Evolutionary conservation across 2,797 vertebrate species (phyloP).

Genomic region (Luscinia luscinia): DNA sequence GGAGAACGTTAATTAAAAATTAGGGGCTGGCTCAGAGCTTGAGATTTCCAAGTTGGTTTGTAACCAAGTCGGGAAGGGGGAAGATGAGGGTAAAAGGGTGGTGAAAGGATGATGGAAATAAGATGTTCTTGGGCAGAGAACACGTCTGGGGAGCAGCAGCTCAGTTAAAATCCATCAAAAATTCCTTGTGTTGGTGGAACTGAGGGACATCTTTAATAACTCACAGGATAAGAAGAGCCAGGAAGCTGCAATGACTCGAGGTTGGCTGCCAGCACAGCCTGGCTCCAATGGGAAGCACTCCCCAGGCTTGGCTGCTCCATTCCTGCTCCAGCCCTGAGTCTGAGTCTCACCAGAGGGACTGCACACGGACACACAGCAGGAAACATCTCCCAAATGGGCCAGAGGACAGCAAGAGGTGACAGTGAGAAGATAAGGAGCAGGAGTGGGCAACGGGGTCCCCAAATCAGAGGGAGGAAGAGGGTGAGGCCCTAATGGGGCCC

Average conservation of each 20-base stretch:
- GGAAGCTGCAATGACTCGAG: neutral
- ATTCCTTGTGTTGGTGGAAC: accelerated
- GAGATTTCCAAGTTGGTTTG: neutral
- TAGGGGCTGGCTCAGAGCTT: neutral
- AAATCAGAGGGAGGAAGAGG: neutral
- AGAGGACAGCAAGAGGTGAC: neutral
- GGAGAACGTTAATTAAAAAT: neutral
- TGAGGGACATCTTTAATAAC: accelerated
- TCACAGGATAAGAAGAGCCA: neutral
- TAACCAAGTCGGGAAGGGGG: neutral
- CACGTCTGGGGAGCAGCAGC: neutral
- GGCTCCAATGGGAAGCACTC: neutral
- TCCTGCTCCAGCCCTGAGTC: neutral
- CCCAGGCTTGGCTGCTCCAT: neutral
- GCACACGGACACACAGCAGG: accelerated
- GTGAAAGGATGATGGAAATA: neutral
- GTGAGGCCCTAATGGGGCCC: neutral
- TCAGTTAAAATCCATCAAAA: neutral
- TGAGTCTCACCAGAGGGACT: accelerated
- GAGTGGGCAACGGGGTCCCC: accelerated
- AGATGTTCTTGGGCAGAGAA: neutral
- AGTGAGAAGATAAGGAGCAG: neutral
- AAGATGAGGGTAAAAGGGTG: neutral
- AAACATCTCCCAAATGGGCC: neutral
- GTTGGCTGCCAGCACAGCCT: neutral